Evolutionary conservation across 2,797 vertebrate genomes (phyloP).

Genomic region (Aplochiton taeniatus): DNA sequence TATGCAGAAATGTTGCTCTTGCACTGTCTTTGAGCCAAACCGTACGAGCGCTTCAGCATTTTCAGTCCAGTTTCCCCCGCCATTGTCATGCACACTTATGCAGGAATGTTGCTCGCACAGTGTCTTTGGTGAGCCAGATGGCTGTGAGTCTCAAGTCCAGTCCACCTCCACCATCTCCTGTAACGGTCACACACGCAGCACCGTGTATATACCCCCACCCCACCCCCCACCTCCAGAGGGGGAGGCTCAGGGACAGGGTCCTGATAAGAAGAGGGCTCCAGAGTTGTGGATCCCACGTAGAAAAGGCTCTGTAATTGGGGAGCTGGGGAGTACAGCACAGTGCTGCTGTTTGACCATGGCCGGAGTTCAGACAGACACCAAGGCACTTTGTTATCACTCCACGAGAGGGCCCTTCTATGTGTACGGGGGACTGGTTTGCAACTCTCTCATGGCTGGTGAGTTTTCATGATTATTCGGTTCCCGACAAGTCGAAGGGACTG

Average conservation of each 20-base stretch:
- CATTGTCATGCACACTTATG: constrained; percentile 49
- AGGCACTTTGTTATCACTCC: constrained; percentile 26
- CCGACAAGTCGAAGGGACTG: no score
- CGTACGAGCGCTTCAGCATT: neutral
- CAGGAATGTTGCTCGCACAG: constrained; percentile 12
- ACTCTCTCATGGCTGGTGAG: constrained; percentile 75
- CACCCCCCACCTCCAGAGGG: neutral
- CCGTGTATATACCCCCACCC: no score
- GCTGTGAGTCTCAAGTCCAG: constrained; percentile 10
- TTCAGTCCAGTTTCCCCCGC: constrained; percentile 17
- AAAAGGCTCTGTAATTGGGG: constrained; percentile 9
- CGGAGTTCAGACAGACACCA: constrained; percentile 42
- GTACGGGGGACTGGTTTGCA: constrained; percentile 64
- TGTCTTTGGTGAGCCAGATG: constrained; percentile 14
- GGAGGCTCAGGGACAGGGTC: constrained; percentile 27
- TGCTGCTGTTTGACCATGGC: constrained; percentile 54
- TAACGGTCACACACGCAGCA: no score
- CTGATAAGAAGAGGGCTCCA: constrained; percentile 48
- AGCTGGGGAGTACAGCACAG: constrained; percentile 5
- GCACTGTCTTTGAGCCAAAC: neutral
- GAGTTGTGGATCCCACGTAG: constrained; percentile 26
- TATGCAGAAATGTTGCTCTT: constrained; percentile 6
- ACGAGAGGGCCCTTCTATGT: constrained; percentile 50
- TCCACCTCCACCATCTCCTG: no score
- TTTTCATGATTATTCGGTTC: constrained; percentile 17